Conservation (phyloP, 1,140 invertebrate genomes). For the Cryptotermes secundus region DNA sequence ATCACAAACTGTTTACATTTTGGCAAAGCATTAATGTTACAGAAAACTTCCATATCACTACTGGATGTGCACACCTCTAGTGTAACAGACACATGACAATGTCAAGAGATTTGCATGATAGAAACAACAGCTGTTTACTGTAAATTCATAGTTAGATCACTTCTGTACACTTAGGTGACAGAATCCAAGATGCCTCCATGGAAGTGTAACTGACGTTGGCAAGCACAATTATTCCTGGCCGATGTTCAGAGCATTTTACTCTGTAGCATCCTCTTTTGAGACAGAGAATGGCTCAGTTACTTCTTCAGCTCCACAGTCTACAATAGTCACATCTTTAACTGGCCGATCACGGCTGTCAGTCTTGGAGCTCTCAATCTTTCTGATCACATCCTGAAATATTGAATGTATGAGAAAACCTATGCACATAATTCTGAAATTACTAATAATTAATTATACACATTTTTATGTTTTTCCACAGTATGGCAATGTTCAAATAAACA, state of each 20-base stretch:
- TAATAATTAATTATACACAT: not conserved
- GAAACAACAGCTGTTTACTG: no score
- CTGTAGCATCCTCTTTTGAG: constrained; percentile 74
- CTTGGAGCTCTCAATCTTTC: constrained; percentile 75
- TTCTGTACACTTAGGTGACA: no score
- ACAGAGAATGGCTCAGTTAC: constrained; percentile 79
- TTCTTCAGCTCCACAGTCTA: constrained; percentile 66
- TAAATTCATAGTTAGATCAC: no score
- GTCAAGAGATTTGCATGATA: no score
- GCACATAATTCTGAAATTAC: not conserved
- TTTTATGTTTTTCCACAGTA: not conserved
- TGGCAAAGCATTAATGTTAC: no score
- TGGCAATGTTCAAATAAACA: not conserved
- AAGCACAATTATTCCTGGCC: no score
- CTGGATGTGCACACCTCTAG: no score
- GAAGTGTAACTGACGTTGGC: no score
- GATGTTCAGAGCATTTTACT: constrained; percentile 49
- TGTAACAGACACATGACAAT: no score
- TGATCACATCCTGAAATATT: constrained; percentile 68
- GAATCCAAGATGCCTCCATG: no score
- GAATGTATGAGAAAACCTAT: not conserved
- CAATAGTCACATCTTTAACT: constrained; percentile 75
- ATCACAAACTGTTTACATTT: no score
- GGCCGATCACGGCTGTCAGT: constrained; percentile 80
- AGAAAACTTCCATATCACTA: no score